Evolutionary conservation across 1,140 invertebrate genomes (phyloP), one percentile per base, ranked within the genome.

Genomic region (Bradysia coprophila): DNA sequence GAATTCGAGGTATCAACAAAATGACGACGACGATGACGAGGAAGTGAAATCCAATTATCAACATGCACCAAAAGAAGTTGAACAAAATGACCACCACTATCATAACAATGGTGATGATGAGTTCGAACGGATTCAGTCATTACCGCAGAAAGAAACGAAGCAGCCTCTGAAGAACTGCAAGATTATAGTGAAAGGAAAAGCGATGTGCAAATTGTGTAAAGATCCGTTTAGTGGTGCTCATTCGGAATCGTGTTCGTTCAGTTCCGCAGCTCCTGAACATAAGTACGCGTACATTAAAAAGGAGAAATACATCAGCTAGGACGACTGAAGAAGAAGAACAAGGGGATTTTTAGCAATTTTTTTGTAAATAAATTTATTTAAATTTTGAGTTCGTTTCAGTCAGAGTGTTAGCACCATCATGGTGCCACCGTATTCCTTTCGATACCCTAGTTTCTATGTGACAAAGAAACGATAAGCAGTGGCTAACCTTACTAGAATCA

Each of bases 201-300:
- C 75, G 63, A 69, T 64, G 4, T 83, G 79, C 49, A 73, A 64
- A 31, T 57, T 75, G 2, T 83, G 79, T 49, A 70, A 71, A 48
- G 68, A 81, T 50, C 64, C 71, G 0, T 72, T 75, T 54, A 78
- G 68, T 1, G 75, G 76, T 16, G 76, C 71, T 4, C 76, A 75
- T 44, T 81, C 71, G 43, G 76, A 83, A 59, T 72, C 73, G 23
- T 81, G 78, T 49, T 72, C 72, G 0, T 81, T 80, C 55, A 67
- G 68, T 2, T 69, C 72, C 15, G 68, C 73, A 47, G 78, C 78
- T 0, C 71, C 74, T 48, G 75, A 75, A 43, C 76, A 79, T 48
- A 65, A 75, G 48, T 81, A 80, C 52, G 73, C 76, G 38, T 78
- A 72, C 51, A 69, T 69, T 3, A 69, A 66, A 44, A 66, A 72